Percentiles rank a stretch among this genome's conserved stretches.
Conservation (phyloP, 2,113 vertebrate genomes). For the Macrotus californicus region DNA sequence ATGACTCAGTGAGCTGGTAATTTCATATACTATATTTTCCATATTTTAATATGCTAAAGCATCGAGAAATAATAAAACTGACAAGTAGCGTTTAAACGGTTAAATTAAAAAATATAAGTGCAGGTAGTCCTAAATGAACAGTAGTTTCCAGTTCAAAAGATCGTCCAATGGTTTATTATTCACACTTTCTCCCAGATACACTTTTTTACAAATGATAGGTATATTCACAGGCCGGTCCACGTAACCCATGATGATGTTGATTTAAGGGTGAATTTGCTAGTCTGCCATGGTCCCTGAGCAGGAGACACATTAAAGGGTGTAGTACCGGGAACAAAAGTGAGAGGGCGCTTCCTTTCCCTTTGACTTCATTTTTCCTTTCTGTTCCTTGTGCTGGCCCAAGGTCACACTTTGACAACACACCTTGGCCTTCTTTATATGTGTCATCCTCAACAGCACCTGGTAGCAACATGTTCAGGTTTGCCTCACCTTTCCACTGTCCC, state of each 20-base stretch:
- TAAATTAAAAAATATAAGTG: neutral
- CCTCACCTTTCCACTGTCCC: neutral
- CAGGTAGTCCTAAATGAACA: neutral
- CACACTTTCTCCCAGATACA: neutral
- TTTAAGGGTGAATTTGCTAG: neutral
- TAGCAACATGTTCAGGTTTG: accelerated
- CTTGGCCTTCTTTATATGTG: neutral
- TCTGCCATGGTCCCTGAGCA: neutral
- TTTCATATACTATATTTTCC: neutral
- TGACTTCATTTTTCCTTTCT: neutral
- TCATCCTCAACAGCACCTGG: neutral
- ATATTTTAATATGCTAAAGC: neutral
- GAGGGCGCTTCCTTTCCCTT: neutral
- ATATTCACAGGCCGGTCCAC: neutral
- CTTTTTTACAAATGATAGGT: neutral
- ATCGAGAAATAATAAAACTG: neutral
- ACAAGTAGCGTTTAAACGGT: neutral
- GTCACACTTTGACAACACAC: neutral
- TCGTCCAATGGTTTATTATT: neutral
- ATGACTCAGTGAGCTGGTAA: neutral
- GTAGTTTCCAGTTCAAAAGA: neutral
- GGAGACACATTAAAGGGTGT: neutral
- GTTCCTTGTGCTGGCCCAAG: accelerated
- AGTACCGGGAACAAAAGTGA: neutral
- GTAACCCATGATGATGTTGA: neutral